Base-by-base conservation (phyloP, 92 coral and sea anemone genomes). In the Phenganax marumi region DNA sequence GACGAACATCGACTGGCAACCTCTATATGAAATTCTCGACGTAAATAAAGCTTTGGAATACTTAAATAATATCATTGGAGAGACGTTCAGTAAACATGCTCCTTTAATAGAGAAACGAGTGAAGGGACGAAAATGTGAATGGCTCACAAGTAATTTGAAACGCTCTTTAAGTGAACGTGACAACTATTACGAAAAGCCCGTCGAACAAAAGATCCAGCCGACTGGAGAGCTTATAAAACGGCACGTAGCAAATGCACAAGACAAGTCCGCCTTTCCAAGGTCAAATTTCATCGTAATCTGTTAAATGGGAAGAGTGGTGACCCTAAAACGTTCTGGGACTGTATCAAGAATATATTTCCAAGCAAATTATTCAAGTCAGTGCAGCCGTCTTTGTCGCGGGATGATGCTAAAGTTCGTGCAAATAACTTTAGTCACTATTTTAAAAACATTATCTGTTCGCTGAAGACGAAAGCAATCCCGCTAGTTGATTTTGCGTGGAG, bases 181-280 rank as follows among this genome's bases (percentile, higher is more conserved):
- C 55, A 75, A 5, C 72, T 77, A 52, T 64, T 77, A 19, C 48
- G 70, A 50, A 85, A 85, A 85, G 85, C 85, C 26, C 55, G 85
- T 12, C 21, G 73, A 52, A 14, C 88, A 68, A 66, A 76, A 21
- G n/a, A 74, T 17, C 79, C 70, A 77, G 78, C 72, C 16, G 73
- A 85, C 72, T 85, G 85, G 74, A 70, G 73, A 68, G 73, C 80
- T 7, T 79, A 85, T 70, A 81, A 68, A 52, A 75, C 76, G 26
- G 69, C 71, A 48, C 80, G 58, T 57, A 85, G 77, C 70, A 82
- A 85, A 76, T 82, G 70, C 11, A 47, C 73, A 50, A 85, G 77
- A 39, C 73, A 75, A 53, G 81, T 85, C 70, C 54, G 77, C 52
- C 52, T 18, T 80, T 75, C 65, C 61, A 80, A 66, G 81, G 43